A percentile compares a stretch with the other conserved stretches of the same genome.
phyloP scores from a whole-genome alignment of 2,888 invertebrate species.

The Cosmia pyralina region DNA sequence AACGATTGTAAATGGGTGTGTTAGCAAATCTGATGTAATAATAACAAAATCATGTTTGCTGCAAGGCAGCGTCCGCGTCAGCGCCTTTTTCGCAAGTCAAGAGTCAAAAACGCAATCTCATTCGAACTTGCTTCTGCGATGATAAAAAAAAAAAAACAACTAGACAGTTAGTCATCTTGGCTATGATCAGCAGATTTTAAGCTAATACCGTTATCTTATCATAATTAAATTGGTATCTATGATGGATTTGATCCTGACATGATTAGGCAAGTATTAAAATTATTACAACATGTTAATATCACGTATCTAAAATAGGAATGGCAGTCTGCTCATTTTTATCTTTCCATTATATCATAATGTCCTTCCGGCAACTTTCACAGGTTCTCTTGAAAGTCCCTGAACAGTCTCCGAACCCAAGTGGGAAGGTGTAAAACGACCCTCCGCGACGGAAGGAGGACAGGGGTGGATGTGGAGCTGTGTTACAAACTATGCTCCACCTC shows the following conservation, averaged over 20 bases:
- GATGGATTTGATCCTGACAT: slow-evolving; percentile 5
- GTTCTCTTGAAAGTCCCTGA: too few relatives aligned
- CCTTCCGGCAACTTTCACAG: too few relatives aligned
- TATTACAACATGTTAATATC: slow-evolving; percentile 14
- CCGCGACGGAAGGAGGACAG: neutral
- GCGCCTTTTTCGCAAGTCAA: slow-evolving; percentile 22
- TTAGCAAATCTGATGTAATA: slow-evolving; percentile 30
- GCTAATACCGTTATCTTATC: slow-evolving; percentile 38
- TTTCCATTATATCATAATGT: too few relatives aligned
- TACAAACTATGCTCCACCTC: neutral
- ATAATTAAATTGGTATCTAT: slow-evolving; percentile 4
- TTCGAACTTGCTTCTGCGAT: neutral
- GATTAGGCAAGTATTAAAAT: neutral
- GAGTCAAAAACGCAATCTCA: slow-evolving; percentile 21
- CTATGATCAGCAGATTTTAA: slow-evolving; percentile 13
- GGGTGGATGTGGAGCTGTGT: neutral
- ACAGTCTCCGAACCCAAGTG: too few relatives aligned
- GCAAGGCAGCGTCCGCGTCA: neutral
- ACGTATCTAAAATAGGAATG: neutral
- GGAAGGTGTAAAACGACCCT: too few relatives aligned
- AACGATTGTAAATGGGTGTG: slow-evolving; percentile 16
- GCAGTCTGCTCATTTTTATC: too few relatives aligned
- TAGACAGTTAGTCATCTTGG: slow-evolving; percentile 3
- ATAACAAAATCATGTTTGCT: neutral
- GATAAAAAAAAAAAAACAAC: neutral